These are phyloP conservation scores for Stramonita haemastoma DNA, from an alignment of 2,888 invertebrate genomes.

Conservation along the genomic window DNA sequence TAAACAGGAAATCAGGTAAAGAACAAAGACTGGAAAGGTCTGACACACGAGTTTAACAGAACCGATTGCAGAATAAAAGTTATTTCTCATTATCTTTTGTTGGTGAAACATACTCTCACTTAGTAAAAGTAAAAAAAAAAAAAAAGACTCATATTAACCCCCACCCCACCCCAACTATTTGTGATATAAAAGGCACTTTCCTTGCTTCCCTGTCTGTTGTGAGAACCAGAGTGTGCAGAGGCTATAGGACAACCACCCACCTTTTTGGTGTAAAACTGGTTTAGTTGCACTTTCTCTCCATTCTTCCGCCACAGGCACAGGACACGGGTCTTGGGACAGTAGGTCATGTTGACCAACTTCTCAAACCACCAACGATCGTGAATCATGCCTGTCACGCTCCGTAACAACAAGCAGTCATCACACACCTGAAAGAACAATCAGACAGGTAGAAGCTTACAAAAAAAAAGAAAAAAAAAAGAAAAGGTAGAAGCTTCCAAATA, in stretches of 20 bases:
- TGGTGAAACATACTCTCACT: too few relatives aligned
- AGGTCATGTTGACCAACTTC: slow-evolving; percentile 98
- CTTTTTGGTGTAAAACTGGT: slow-evolving; percentile 99
- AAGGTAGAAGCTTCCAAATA: not conserved
- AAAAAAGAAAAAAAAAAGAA: not conserved
- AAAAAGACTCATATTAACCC: too few relatives aligned
- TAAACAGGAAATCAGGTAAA: not conserved
- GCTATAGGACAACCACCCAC: slow-evolving; percentile 79
- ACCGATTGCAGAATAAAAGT: too few relatives aligned
- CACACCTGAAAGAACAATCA: slow-evolving; percentile 86
- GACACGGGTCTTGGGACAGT: slow-evolving; percentile 98
- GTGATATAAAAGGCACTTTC: too few relatives aligned
- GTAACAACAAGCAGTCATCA: slow-evolving; percentile 87
- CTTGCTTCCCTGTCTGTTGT: too few relatives aligned
- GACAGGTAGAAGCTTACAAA: not conserved
- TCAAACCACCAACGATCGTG: slow-evolving; percentile 95
- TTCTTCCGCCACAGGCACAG: slow-evolving; percentile 97
- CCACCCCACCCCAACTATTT: too few relatives aligned
- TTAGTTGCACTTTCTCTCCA: slow-evolving; percentile 81
- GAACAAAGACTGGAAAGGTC: not conserved
- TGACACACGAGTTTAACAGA: not conserved
- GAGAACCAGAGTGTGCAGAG: too few relatives aligned
- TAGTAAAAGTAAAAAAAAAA: not conserved
- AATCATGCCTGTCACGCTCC: slow-evolving; percentile 80
- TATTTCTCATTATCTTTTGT: not conserved